Evolutionary conservation across 2,797 vertebrate species (phyloP).

Genomic region (Labeo calbasu): DNA sequence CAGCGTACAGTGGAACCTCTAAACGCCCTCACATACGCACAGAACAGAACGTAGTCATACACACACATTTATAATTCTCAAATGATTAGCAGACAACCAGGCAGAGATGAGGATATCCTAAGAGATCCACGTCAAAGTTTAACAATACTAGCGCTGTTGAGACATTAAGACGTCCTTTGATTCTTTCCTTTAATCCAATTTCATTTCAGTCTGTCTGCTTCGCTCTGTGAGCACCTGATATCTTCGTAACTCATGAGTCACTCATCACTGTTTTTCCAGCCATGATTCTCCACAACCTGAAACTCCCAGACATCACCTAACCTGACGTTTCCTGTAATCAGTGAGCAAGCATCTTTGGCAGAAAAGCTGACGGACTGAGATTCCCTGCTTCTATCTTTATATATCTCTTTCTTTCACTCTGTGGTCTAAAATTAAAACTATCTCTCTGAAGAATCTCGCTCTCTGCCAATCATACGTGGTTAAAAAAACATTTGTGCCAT

Average conservation of each 20-base stretch:
- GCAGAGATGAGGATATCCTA: slow-evolving; percentile 18
- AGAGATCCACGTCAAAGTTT: slow-evolving; percentile 32
- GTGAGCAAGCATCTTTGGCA: slow-evolving; percentile 55
- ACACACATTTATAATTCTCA: slow-evolving; percentile 30
- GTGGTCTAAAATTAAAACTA: slow-evolving; percentile 76
- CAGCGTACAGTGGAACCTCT: slow-evolving; percentile 52
- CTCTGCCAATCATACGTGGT: slow-evolving; percentile 75
- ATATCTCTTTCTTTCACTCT: slow-evolving; percentile 23
- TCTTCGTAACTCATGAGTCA: slow-evolving; percentile 26
- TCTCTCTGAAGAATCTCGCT: slow-evolving; percentile 69
- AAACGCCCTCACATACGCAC: slow-evolving; percentile 12
- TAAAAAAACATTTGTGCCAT: slow-evolving; percentile 66
- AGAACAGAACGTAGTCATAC: not conserved
- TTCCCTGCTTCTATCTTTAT: slow-evolving; percentile 38
- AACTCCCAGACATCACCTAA: not conserved
- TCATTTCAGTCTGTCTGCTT: slow-evolving; percentile 15
- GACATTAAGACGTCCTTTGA: slow-evolving; percentile 12
- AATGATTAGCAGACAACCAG: slow-evolving; percentile 40
- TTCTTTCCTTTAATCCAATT: slow-evolving; percentile 40
- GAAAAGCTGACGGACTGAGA: slow-evolving; percentile 69
- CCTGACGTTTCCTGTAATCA: slow-evolving; percentile 66
- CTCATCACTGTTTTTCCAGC: slow-evolving; percentile 20
- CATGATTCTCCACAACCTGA: not conserved
- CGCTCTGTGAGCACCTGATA: slow-evolving; percentile 25
- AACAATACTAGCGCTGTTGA: slow-evolving; percentile 27